Evolutionary conservation across 2,888 invertebrate species (phyloP).

Genomic region (Desoria tigrina): DNA sequence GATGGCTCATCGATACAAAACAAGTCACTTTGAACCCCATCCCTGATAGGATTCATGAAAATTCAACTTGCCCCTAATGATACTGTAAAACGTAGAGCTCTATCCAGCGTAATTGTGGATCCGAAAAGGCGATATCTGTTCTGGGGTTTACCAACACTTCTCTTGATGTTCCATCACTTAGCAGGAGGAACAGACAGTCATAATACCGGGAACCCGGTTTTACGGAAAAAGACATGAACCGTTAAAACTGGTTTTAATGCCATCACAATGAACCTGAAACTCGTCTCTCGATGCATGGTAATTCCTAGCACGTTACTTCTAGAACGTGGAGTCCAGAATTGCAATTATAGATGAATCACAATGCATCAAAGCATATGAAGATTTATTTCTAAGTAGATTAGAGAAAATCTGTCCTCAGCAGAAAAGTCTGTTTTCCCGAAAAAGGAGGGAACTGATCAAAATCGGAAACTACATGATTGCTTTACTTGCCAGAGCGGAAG

Average conservation of each 20-base stretch:
- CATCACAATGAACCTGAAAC: constrained; percentile 9
- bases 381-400: too few relatives aligned
- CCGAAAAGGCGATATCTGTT: neutral
- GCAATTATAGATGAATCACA: neutral
- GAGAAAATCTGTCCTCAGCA: too few relatives aligned
- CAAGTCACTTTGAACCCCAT: constrained; percentile 1
- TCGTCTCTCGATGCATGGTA: neutral
- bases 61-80: neutral
- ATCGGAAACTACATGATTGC: neutral
- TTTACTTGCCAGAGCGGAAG: neutral
- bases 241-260: constrained; percentile 7
- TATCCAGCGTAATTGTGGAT: constrained; percentile 8
- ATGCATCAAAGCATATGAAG: neutral
- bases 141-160: neutral
- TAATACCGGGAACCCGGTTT: constrained; percentile 6
- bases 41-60: neutral
- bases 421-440: neutral
- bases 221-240: constrained; percentile 9
- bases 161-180: neutral
- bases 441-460: neutral
- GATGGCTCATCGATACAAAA: constrained; percentile 19
- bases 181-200: neutral
- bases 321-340: neutral
- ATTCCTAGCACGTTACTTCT: neutral
- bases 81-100: neutral